A percentile compares a stretch with the other conserved stretches of the same genome.
These are phyloP conservation scores for Pyrrhosoma nymphula DNA, from an alignment of 2,888 invertebrate species.

Conservation along the genomic window DNA sequence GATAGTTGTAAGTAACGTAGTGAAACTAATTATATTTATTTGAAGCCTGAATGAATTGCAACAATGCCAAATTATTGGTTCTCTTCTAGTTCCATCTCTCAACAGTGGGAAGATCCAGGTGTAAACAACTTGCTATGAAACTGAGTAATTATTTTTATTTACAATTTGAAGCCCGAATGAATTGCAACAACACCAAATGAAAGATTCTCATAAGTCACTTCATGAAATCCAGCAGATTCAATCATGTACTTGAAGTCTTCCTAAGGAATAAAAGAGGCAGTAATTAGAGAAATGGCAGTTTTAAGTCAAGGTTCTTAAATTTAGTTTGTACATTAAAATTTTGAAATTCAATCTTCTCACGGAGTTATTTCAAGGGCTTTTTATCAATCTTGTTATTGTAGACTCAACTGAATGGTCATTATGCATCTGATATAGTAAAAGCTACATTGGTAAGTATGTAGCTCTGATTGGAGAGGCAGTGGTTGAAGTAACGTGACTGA, in stretches of 20 bases:
- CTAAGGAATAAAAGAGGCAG: constrained; percentile 78
- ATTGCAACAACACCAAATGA: constrained; percentile 95
- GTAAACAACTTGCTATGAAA: not conserved
- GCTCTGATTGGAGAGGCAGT: no score
- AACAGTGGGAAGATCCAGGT: not conserved
- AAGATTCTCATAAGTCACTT: constrained; percentile 93
- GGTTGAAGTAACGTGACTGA: no score
- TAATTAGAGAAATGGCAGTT: not conserved
- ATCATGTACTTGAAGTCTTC: constrained; percentile 94
- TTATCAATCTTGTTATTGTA: no score
- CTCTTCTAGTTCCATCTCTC: constrained; percentile 79
- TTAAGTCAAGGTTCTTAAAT: not conserved
- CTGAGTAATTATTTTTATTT: constrained; percentile 73
- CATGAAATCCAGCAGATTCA: constrained; percentile 91
- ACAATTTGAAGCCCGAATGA: constrained; percentile 96
- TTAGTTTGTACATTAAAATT: no score
- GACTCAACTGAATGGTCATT: no score
- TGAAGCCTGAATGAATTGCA: constrained; percentile 97
- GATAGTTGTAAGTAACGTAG: not conserved
- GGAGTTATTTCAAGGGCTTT: no score
- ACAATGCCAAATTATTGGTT: constrained; percentile 95
- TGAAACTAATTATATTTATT: constrained; percentile 76
- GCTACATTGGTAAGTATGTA: no score
- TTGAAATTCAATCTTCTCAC: not conserved
- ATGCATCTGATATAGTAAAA: no score